These are phyloP conservation scores for Apamea monoglypha DNA, from an alignment of 2,888 invertebrate genomes.

Conservation along the genomic window DNA sequence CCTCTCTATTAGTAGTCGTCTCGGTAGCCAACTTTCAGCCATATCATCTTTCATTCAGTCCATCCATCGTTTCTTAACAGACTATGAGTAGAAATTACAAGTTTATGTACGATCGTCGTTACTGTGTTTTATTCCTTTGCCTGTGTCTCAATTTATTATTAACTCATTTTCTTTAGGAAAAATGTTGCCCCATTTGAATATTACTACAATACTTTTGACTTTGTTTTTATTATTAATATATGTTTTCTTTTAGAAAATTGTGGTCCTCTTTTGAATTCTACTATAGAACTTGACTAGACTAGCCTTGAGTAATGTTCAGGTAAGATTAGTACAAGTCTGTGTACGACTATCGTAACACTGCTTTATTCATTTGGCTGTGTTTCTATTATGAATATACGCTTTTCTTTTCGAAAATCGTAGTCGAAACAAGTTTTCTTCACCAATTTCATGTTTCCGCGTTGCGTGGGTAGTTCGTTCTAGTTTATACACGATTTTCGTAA, in stretches of 20 bases:
- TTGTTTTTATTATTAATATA: background rate
- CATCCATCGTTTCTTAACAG: background rate
- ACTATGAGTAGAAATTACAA: background rate
- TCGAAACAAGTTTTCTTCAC: background rate
- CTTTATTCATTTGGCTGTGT: background rate
- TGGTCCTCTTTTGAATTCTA: background rate
- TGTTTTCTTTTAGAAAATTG: background rate
- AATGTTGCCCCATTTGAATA: background rate
- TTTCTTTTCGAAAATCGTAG: background rate
- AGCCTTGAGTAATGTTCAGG: background rate
- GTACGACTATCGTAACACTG: background rate
- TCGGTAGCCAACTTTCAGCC: background rate
- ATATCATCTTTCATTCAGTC: background rate
- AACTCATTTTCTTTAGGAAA: background rate
- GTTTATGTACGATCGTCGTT: slow-evolving; percentile 38
- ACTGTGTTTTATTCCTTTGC: no score
- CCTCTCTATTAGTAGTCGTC: background rate
- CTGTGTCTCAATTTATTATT: background rate
- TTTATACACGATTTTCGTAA: slow-evolving; percentile 4
- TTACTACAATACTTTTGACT: no score
- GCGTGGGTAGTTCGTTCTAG: background rate
- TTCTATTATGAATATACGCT: background rate
- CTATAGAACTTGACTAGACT: background rate
- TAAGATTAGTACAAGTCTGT: background rate
- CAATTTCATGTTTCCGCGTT: background rate